A percentile compares a stretch with the other conserved stretches of the same genome.
These are phyloP conservation scores for Gymnoscelis rufifasciata DNA, from an alignment of 2,888 invertebrate species.

Conservation along the genomic window DNA sequence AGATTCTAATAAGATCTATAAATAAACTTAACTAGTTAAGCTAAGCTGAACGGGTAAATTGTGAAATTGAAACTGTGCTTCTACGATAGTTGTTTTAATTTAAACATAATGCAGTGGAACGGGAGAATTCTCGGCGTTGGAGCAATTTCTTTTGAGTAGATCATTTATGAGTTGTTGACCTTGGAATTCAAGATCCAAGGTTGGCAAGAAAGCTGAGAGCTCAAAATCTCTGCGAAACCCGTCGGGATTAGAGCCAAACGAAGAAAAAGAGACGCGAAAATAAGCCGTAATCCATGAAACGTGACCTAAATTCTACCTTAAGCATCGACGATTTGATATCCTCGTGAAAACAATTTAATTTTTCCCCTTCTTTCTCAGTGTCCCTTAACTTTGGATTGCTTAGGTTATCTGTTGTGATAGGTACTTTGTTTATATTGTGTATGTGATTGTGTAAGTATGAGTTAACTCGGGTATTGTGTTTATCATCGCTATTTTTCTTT, in stretches of 20 bases:
- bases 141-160: slow-evolving; percentile 5
- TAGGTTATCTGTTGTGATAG: slow-evolving; percentile 29
- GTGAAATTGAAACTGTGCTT: slow-evolving; percentile 10
- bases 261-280: slow-evolving; percentile 75
- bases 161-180: slow-evolving; percentile 38
- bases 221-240: slow-evolving; percentile 63
- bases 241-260: slow-evolving; percentile 74
- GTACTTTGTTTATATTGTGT: background rate
- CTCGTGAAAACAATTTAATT: slow-evolving; percentile 71
- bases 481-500: no score
- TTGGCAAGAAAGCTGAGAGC: slow-evolving; percentile 42
- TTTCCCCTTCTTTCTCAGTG: slow-evolving; percentile 52
- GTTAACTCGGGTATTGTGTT: no score
- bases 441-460: slow-evolving; percentile 2
- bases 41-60: slow-evolving; percentile 7
- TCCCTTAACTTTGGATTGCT: slow-evolving; percentile 51
- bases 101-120: slow-evolving; percentile 19
- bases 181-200: slow-evolving; percentile 45
- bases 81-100: slow-evolving; percentile 15
- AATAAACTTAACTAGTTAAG: background rate
- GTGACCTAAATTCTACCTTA: slow-evolving; percentile 74
- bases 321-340: slow-evolving; percentile 74
- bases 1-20: slow-evolving; percentile 2
- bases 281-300: slow-evolving; percentile 75
- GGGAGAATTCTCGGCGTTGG: background rate